Evolutionary conservation across 35 echinoderm and acorn worm species (phyloP), one percentile per base, ranked within the genome.

Genomic region (Patiria miniata): DNA sequence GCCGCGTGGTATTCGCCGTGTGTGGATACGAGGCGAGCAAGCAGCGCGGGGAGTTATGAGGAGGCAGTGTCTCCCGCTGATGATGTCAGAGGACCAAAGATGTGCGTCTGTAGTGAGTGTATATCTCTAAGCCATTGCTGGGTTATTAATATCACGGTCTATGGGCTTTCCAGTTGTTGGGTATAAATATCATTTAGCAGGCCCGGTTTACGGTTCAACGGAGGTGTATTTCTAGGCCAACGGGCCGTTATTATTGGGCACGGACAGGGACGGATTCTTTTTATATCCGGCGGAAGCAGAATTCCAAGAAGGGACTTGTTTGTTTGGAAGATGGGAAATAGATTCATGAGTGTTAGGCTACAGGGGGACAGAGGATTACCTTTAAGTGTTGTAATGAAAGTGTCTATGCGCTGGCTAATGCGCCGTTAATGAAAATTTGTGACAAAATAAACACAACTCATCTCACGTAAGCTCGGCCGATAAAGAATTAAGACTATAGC

Each of bases 291-390:
- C 14, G 29, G 2, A 34, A 73, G 29, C 29, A 73, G 65, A 36
- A 73, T 73, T 73, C 65, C 26, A 73, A 30, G 65, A 73, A 69
- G 65, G 65, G 3, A 30, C 65, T 26, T 73, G 65, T 73, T 73
- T 73, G 65, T 73, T 73, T 22, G 26, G 29, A 14, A 26, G 29
- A 73, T 73, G 65, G 14, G 12, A 47, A 47, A 4, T 6, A 6
- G 42, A 73, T 73, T 30, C 34, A 26, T 30, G 29, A 73, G 65
- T 73, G 65, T 73, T 12, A 47, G 42, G 42, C 42, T 47, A 47
- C 42, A 47, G 42, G 42, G 42, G 42, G 12, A 12, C 4, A 12
- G 42, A 47, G 12, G n/a, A n/a, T n/a, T n/a, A n/a, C n/a, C n/a
- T n/a, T n/a, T n/a, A n/a, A n/a, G n/a, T n/a, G n/a, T n/a, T n/a